A percentile compares a stretch with the other conserved stretches of the same genome.
These are phyloP conservation scores for Meloidogyne floridensis DNA, from an alignment of 1,140 invertebrate species.

Conservation along the genomic window DNA sequence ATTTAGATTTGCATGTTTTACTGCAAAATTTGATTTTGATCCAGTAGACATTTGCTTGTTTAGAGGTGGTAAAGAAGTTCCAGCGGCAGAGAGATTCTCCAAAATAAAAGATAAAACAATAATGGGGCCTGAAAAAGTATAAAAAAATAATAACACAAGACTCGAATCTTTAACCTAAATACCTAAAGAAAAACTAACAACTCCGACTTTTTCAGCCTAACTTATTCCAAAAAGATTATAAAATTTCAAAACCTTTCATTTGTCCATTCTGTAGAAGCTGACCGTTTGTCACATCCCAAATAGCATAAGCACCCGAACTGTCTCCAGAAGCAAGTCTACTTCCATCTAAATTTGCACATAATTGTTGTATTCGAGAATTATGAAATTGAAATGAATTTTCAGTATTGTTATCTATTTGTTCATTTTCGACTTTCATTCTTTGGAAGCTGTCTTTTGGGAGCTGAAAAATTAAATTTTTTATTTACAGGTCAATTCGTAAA, in stretches of 20 bases:
- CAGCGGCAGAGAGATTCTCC: background rate
- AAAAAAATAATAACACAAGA: background rate
- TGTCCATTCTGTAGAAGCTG: slow-evolving; percentile 24
- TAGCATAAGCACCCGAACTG: slow-evolving; percentile 18
- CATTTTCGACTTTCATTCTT: background rate
- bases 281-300: slow-evolving; percentile 30
- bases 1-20: background rate
- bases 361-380: slow-evolving; percentile 4
- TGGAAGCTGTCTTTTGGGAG: slow-evolving; percentile 4
- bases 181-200: background rate
- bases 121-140: slow-evolving; percentile 13
- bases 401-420: background rate
- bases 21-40: background rate
- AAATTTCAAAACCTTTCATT: slow-evolving; percentile 13
- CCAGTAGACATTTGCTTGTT: background rate
- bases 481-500: no score
- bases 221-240: background rate
- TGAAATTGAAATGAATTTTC: slow-evolving; percentile 13
- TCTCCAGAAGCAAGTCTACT: slow-evolving; percentile 28
- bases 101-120: slow-evolving; percentile 14
- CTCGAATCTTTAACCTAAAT: background rate
- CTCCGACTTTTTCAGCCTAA: background rate
- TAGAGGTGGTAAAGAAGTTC: background rate
- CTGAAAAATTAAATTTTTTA: slow-evolving; percentile 11
- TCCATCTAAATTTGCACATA: slow-evolving; percentile 17